These are phyloP conservation scores for Heliangelus exortis DNA, from an alignment of 2,797 vertebrate genomes.

Conservation along the genomic window DNA sequence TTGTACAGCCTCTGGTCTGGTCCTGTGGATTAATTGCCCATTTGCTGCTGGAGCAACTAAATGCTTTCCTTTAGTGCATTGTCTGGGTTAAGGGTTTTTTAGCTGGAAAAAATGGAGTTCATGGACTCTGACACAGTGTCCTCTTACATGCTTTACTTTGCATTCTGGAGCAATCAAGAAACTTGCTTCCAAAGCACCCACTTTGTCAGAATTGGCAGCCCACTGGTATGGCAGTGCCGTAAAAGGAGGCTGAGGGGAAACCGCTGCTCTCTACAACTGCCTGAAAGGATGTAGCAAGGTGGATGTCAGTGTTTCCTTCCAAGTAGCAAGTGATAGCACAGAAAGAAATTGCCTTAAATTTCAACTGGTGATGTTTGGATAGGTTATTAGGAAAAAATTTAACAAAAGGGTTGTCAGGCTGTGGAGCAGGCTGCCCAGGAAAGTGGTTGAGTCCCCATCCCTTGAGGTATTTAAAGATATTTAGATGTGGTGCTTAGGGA, in stretches of 20 bases:
- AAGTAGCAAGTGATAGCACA: not conserved
- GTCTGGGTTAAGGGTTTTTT: not conserved
- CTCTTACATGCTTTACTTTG: not conserved
- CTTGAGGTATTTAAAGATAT: not conserved
- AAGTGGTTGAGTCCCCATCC: not conserved
- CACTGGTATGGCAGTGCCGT: no score
- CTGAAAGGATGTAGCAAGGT: not conserved
- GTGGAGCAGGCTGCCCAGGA: not conserved
- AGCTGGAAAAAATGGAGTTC: not conserved
- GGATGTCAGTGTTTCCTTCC: not conserved
- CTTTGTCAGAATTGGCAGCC: not conserved
- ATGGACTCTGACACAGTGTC: not conserved
- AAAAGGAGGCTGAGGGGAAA: not conserved
- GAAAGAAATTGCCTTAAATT: not conserved
- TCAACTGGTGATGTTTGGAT: not conserved
- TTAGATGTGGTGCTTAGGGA: not conserved
- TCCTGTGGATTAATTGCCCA: not conserved
- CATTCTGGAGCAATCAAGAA: not conserved
- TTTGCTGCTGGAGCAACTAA: not conserved
- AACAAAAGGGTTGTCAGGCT: not conserved
- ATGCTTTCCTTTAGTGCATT: not conserved
- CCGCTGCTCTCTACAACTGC: not conserved
- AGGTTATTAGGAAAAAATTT: not conserved
- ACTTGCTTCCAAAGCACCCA: not conserved
- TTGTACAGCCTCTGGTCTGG: not conserved